A percentile compares a stretch with the other conserved stretches of the same genome.
Conservation (phyloP, 2,888 invertebrate genomes). For the Syrista parreyssii region DNA sequence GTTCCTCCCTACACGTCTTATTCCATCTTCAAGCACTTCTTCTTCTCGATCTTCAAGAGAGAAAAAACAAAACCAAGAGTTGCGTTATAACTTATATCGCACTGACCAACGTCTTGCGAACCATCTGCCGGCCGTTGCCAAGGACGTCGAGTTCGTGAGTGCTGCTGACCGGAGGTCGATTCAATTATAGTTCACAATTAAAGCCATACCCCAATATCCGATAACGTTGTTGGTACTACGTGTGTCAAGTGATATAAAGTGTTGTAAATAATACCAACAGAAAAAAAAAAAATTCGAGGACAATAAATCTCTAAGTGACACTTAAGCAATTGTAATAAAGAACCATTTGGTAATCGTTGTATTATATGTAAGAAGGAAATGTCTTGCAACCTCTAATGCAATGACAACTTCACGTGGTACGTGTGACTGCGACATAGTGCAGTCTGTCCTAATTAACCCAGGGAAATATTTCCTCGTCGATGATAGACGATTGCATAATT, state of each 20-base stretch:
- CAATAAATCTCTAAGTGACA: background rate
- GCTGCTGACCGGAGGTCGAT: conserved; percentile 39
- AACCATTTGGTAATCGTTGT: background rate
- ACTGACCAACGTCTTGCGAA: conserved; percentile 33
- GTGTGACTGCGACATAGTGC: background rate
- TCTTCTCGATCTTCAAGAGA: background rate
- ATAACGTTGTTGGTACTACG: conserved; percentile 23
- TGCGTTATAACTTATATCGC: conserved; percentile 14
- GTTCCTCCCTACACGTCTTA: background rate
- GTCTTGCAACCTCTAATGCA: background rate
- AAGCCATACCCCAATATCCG: conserved; percentile 37
- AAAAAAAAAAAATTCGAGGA: background rate
- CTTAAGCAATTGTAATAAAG: background rate
- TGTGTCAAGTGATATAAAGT: background rate
- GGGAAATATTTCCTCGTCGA: background rate
- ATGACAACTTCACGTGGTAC: background rate
- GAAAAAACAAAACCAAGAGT: background rate
- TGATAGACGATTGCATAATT: background rate
- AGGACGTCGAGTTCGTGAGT: conserved; percentile 48
- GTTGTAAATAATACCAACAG: background rate
- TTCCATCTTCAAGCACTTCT: background rate
- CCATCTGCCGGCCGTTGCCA: conserved; percentile 51
- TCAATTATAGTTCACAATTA: conserved; percentile 42
- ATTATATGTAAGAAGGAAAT: background rate
- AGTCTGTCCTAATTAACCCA: background rate